These are phyloP conservation scores for Riparia riparia DNA, from an alignment of 2,113 vertebrate species.

Conservation along the genomic window DNA sequence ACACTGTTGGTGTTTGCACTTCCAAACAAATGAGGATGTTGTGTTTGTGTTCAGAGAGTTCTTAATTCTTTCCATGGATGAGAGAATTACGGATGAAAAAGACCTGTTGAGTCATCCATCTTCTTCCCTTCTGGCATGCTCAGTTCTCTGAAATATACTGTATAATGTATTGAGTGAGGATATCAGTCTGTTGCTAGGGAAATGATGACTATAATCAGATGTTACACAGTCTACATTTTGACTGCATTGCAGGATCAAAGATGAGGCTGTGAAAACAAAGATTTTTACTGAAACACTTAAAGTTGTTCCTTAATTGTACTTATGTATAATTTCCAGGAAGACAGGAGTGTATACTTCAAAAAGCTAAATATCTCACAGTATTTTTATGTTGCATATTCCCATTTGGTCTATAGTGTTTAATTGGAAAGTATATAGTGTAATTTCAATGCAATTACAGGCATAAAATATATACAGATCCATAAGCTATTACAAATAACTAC, in stretches of 20 bases:
- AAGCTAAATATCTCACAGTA: neutral
- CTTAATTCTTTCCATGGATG: neutral
- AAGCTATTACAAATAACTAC: neutral
- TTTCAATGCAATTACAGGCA: neutral
- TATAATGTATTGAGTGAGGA: constrained; percentile 14
- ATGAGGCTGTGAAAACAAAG: neutral
- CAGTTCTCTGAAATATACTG: constrained; percentile 5
- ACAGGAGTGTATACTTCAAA: neutral
- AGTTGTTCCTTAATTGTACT: neutral
- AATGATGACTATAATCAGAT: constrained; percentile 48
- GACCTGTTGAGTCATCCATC: neutral
- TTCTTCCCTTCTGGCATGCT: neutral
- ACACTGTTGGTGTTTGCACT: neutral
- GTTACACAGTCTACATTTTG: constrained; percentile 44
- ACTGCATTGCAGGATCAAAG: constrained; percentile 55
- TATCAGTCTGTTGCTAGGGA: constrained; percentile 63
- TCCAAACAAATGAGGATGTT: neutral
- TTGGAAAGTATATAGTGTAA: neutral
- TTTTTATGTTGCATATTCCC: neutral
- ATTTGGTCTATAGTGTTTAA: neutral
- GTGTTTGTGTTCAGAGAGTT: neutral
- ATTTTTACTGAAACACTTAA: neutral
- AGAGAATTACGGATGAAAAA: neutral
- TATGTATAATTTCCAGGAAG: neutral
- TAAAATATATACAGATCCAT: neutral